Percentiles rank a stretch among this genome's conserved stretches.
Conservation (phyloP, 2,797 vertebrate species). For the Acipenser oxyrinchus region DNA sequence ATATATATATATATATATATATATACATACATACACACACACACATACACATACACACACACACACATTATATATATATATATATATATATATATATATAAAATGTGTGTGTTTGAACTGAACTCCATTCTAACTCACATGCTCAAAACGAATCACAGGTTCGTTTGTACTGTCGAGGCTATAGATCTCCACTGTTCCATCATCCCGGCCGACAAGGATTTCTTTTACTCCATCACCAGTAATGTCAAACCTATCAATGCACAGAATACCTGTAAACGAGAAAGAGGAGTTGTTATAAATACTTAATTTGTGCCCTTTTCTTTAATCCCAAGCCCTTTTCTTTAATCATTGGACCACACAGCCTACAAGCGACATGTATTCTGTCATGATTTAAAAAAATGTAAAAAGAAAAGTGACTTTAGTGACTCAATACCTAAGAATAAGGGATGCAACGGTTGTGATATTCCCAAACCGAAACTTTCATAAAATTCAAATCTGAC, state of each 20-base stretch:
- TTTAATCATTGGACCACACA: too few species aligned
- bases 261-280: slow-evolving; percentile 70
- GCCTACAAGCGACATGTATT: too few species aligned
- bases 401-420: too few species aligned
- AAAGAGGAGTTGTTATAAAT: slow-evolving; percentile 6
- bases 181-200: slow-evolving; percentile 84
- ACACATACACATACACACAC: too few species aligned
- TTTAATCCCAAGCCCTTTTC: too few species aligned
- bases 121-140: slow-evolving; percentile 55
- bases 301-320: too few species aligned
- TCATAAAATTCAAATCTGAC: neutral
- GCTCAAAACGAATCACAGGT: slow-evolving; percentile 74
- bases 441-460: neutral
- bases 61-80: neutral
- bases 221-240: slow-evolving; percentile 88
- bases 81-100: neutral
- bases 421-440: too few species aligned
- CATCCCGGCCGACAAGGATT: slow-evolving; percentile 85
- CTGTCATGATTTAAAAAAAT: too few species aligned
- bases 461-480: neutral
- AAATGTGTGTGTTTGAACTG: neutral
- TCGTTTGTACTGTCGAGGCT: slow-evolving; percentile 69
- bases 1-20: too few species aligned
- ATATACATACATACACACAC: too few species aligned
- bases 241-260: slow-evolving; percentile 87